These are phyloP conservation scores for Passer montanus DNA, from an alignment of 2,113 vertebrate species.

Conservation along the genomic window DNA sequence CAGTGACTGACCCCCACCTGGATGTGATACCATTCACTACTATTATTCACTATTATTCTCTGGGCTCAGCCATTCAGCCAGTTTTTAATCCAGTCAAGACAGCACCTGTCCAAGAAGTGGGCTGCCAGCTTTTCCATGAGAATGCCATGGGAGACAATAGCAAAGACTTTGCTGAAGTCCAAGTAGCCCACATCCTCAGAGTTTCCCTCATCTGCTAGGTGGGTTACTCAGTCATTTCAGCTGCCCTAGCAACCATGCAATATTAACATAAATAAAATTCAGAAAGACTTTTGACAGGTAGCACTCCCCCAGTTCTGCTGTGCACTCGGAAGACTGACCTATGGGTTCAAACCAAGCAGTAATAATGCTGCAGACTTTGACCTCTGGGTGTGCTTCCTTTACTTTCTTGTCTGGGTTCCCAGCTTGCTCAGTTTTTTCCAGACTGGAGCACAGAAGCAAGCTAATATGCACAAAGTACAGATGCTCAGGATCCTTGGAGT, in stretches of 20 bases:
- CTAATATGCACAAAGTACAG: background rate
- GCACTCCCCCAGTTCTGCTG: background rate
- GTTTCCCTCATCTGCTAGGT: background rate
- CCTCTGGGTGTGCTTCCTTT: background rate
- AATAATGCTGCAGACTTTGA: background rate
- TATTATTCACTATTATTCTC: background rate
- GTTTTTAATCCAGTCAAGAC: background rate
- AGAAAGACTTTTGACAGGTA: background rate
- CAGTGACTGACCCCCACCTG: background rate
- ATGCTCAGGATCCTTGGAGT: background rate
- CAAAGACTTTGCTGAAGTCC: background rate
- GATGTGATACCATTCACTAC: background rate
- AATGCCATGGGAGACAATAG: background rate
- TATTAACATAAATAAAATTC: background rate
- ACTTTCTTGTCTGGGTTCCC: background rate
- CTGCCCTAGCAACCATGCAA: accelerated
- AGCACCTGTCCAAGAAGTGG: background rate
- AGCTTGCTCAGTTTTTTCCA: constrained; percentile 6
- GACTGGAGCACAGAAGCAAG: background rate
- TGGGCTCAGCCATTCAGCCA: background rate
- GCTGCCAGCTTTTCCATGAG: background rate
- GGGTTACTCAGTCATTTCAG: background rate
- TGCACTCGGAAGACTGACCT: background rate
- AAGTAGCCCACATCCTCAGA: background rate
- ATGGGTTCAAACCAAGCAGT: background rate